Evolutionary conservation across 2,888 invertebrate genomes (phyloP), one percentile per base, ranked within the genome.

Genomic region (Neoitamus cyanurus): DNA sequence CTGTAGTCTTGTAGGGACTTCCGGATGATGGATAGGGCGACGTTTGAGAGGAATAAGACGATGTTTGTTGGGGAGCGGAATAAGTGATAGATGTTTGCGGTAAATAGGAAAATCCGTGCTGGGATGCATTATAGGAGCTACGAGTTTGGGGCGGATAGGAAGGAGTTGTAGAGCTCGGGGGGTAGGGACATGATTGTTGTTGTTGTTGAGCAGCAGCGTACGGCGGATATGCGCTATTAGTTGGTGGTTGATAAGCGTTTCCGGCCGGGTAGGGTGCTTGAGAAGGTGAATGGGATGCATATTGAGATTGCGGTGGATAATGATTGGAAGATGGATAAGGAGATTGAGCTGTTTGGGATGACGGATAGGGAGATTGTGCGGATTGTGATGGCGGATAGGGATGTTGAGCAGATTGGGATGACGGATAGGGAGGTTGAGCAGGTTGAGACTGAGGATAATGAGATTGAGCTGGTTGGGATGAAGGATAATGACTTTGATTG

Each of bases 341-440:
- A 85, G 84, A 9, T 83, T 73, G 72, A 31, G 86, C 78, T 11
- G 85, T 37, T 70, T 86, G 85, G 25, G 86, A 31, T 58, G 86
- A 86, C 15, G 87, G 87, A 86, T 86, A 86, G 25, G 87, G 77
- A 30, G 88, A 87, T 84, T 89, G 89, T 3, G 13, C 28, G 3
- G 86, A 83, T 0, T 86, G 84, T 42, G 87, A 46, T 87, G 87
- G 1, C 85, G 87, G 85, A 86, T 87, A 15, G 86, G 87, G 84
- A 83, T 58, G 11, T 83, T 73, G 72, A 31, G 86, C 78, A 7
- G 85, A 36, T 70, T 86, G 85, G 25, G 86, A 31, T 58, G 86
- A 86, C 15, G 87, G 87, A 86, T 86, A 86, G 25, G 87, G 77
- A 30, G 88, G 88, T 84, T 89, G 89, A 3, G 13, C 28, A 6